Evolutionary conservation across 2,888 invertebrate genomes (phyloP), one percentile per base, ranked within the genome.

Genomic region (Schizaphis graminum): DNA sequence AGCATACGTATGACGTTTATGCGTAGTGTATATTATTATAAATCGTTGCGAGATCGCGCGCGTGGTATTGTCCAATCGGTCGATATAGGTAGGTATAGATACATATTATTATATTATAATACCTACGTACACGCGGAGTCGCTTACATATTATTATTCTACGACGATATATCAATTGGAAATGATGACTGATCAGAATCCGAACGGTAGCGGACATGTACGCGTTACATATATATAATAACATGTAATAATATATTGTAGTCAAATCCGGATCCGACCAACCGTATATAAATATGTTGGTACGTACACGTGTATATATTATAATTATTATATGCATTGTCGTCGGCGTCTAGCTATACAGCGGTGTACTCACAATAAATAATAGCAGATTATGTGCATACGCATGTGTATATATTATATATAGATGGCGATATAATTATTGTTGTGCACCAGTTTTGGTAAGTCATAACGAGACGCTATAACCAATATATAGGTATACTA

Each of bases 101-200:
- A 28, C 11, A 35, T 35, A 77, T 77, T 77, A 77, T 77, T 77
- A 77, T 35, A 77, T 77, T 77, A 77, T 77, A 77, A 86, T 47
- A 86, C 47, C 13, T 16, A 41, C 44, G 44, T 24, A 28, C 90
- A 28, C 57, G 90, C 16, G n/a, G 44, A 61, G 61, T 44, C 67
- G 87, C n/a, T 77, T 77, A 77, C 77, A 77, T 8, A 26, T 89
- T 41, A 44, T 13, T n/a, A 53, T 53, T 53, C 53, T 21, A 44
- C 1, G 35, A 67, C 4, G 5, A 85, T 85, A 56, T 91, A 85
- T 93, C 93, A 93, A 93, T 93, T 93, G 89, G 57, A 93, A 85
- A 93, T 61, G 93, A 93, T 93, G 93, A 93, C 93, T 49, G 93
- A 90, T 90, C 93, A 93, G 56, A 89, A 28, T 89, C 28, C 28